These are phyloP conservation scores for Cyanistes caeruleus DNA, from an alignment of 2,113 vertebrate genomes.

Conservation along the genomic window DNA sequence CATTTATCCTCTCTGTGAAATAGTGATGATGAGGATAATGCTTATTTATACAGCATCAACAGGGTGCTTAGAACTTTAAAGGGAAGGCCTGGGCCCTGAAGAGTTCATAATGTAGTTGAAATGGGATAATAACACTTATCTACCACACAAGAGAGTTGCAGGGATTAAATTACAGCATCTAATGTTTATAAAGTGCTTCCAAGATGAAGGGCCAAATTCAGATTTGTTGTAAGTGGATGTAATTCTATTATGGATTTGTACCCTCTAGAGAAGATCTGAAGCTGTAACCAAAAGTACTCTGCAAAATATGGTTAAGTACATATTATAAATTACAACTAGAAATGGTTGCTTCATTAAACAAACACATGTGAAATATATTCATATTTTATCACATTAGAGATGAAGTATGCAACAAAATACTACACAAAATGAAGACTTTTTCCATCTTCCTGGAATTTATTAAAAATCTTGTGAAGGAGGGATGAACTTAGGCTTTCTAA, in stretches of 20 bases:
- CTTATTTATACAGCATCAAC: conserved; percentile 70
- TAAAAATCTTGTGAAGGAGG: not conserved
- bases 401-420: not conserved
- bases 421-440: not conserved
- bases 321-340: not conserved
- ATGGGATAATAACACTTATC: conserved; percentile 74
- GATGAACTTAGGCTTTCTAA: not conserved
- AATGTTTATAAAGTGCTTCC: conserved; percentile 71
- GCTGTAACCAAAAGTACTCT: conserved; percentile 52
- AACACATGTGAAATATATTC: not conserved
- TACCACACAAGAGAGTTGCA: conserved; percentile 61
- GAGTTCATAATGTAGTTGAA: conserved; percentile 67
- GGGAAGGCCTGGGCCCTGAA: conserved; percentile 61
- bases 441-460: not conserved
- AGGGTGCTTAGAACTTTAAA: conserved; percentile 67
- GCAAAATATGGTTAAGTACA: conserved; percentile 53
- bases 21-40: conserved; percentile 65
- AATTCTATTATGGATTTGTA: conserved; percentile 64
- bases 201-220: conserved; percentile 73
- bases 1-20: conserved; percentile 67
- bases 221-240: conserved; percentile 61
- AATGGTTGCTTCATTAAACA: conserved; percentile 12
- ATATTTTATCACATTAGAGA: not conserved
- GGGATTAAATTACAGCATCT: conserved; percentile 67
- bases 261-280: conserved; percentile 60